These are phyloP conservation scores for Phenganax subtilis DNA, from an alignment of 92 coral and sea anemone species.

Conservation along the genomic window DNA sequence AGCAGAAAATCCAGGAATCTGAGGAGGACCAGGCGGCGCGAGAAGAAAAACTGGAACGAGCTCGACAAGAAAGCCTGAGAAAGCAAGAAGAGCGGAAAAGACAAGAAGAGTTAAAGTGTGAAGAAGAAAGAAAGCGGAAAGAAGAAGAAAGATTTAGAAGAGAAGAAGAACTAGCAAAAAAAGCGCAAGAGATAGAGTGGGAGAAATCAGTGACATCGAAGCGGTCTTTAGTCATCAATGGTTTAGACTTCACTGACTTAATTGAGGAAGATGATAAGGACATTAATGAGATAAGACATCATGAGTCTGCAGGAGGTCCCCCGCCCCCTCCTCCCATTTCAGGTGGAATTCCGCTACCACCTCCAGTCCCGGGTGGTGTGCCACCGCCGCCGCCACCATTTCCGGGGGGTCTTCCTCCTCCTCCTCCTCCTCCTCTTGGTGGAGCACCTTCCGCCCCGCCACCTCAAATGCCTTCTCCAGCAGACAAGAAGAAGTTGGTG, in stretches of 20 bases:
- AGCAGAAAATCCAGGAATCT: conserved; percentile 12
- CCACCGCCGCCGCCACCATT: conserved; percentile 77
- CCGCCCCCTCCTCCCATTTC: conserved; percentile 58
- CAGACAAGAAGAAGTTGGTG: conserved; percentile 80
- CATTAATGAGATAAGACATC: conserved; percentile 53
- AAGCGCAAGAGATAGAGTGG: conserved; percentile 90
- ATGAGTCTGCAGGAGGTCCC: conserved; percentile 61
- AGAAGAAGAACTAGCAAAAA: conserved; percentile 84
- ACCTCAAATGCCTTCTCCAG: conserved; percentile 34
- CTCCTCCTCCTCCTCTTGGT: conserved; percentile 85
- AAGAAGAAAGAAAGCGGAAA: conserved; percentile 54
- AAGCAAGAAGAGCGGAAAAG: conserved; percentile 58
- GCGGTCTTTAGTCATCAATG: conserved; percentile 83
- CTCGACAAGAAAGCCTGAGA: conserved; percentile 11
- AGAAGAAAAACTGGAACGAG: conserved; percentile 46
- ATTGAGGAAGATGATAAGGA: conserved; percentile 81
- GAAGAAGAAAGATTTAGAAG: conserved; percentile 79
- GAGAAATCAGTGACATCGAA: conserved; percentile 89
- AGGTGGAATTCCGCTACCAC: conserved; percentile 47
- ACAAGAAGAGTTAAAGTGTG: conserved; percentile 50
- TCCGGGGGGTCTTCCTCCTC: conserved; percentile 58
- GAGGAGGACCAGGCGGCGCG: conserved; percentile 55
- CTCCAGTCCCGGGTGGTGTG: conserved; percentile 68
- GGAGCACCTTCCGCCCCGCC: conserved; percentile 53
- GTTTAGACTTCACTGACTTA: conserved; percentile 91